A percentile compares a stretch with the other conserved stretches of the same genome.
These are phyloP conservation scores for Thrips palmi DNA, from an alignment of 1,140 invertebrate genomes.

Conservation along the genomic window DNA sequence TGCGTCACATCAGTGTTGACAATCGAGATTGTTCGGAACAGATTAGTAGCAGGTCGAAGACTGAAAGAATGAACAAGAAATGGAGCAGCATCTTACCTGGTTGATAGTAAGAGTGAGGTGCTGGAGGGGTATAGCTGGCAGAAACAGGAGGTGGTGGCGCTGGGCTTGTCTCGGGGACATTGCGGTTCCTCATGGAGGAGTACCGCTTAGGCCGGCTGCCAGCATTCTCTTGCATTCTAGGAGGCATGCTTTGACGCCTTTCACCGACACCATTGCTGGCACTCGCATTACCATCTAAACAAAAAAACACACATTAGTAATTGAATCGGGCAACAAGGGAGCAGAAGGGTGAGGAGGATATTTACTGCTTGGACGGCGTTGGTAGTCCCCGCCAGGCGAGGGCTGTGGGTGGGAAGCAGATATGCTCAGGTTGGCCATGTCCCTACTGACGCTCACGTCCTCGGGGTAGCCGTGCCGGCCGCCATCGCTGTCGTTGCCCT, in stretches of 20 bases:
- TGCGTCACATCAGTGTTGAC: conserved; percentile 5
- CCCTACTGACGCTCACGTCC: too few relatives aligned
- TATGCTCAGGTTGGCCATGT: too few relatives aligned
- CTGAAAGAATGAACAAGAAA: too few relatives aligned
- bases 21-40: conserved; percentile 4
- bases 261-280: too few relatives aligned
- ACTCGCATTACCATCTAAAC: conserved; percentile 5
- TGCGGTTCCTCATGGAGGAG: conserved; percentile 49
- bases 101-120: conserved; percentile 3
- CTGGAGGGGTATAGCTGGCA: conserved; percentile 1
- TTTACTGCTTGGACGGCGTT: too few relatives aligned
- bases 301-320: neutral
- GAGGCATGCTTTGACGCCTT: conserved; percentile 8
- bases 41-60: too few relatives aligned
- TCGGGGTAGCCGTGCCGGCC: too few relatives aligned
- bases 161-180: conserved; percentile 28
- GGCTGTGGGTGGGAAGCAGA: too few relatives aligned
- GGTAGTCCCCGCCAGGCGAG: too few relatives aligned
- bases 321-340: neutral
- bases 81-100: neutral
- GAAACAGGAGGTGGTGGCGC: conserved; percentile 17
- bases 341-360: too few relatives aligned
- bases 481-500: too few relatives aligned
- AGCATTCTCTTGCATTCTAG: conserved; percentile 14
- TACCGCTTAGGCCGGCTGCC: conserved; percentile 48